Evolutionary conservation across 2,888 invertebrate genomes (phyloP).

Genomic region (Sinhomidia bicolor): DNA sequence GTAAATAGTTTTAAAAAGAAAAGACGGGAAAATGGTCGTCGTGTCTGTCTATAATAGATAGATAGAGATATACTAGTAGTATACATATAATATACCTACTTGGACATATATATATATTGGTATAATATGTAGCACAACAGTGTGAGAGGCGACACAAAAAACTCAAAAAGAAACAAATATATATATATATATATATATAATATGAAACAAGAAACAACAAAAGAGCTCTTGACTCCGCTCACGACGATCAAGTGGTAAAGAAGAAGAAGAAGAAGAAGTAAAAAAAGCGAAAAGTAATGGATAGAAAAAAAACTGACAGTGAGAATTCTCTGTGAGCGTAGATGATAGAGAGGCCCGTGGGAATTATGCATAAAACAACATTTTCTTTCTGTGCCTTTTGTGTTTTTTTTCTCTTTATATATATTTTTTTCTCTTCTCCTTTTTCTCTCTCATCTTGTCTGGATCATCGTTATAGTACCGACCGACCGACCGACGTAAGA

Average conservation of each 20-base stretch:
- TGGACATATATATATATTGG: too few species aligned
- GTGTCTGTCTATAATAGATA: too few species aligned
- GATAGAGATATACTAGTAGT: too few species aligned
- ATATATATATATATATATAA: too few species aligned
- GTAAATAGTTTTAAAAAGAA: neutral
- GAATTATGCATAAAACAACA: slow-evolving; percentile 16
- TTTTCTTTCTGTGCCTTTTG: neutral
- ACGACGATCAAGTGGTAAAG: neutral
- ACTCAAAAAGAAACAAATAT: neutral
- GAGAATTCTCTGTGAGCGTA: neutral
- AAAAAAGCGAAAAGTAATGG: too few species aligned
- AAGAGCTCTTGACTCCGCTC: neutral
- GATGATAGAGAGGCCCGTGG: slow-evolving; percentile 46
- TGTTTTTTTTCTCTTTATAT: too few species aligned
- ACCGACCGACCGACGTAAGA: too few species aligned
- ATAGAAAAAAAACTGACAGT: slow-evolving; percentile 28
- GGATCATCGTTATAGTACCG: neutral
- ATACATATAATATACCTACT: too few species aligned
- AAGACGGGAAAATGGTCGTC: neutral
- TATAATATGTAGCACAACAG: too few species aligned
- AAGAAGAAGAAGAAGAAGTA: neutral
- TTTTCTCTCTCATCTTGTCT: neutral
- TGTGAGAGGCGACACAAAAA: too few species aligned
- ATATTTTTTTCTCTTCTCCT: neutral
- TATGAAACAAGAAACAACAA: neutral